Evolutionary conservation across 2,888 invertebrate genomes (phyloP).

Genomic region (Cantharis nigra): DNA sequence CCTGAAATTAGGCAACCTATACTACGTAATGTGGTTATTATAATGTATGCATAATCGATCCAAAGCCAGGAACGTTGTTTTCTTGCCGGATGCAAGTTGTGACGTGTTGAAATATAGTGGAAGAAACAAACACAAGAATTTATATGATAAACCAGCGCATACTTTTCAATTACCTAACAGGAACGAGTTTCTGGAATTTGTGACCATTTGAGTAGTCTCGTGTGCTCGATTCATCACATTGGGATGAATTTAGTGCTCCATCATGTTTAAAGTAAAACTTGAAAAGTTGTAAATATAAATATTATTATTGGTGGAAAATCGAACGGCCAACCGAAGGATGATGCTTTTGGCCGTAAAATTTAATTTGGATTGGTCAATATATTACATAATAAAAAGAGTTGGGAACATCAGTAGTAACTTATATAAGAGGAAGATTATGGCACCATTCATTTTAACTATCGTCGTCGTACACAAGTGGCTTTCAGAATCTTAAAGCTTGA

Average conservation of each 20-base stretch:
- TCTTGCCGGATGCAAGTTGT: neutral
- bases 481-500: conserved; percentile 2
- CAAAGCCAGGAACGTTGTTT: neutral
- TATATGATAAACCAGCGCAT: neutral
- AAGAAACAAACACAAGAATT: neutral
- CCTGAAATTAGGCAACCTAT: neutral
- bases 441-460: conserved; percentile 9
- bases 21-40: neutral
- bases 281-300: neutral
- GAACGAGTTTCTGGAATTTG: neutral
- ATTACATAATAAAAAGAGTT: neutral
- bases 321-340: neutral
- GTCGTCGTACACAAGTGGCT: conserved; percentile 1
- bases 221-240: neutral
- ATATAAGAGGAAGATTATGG: conserved; percentile 2
- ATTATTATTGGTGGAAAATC: neutral
- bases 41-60: neutral
- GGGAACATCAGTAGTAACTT: neutral
- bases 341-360: neutral
- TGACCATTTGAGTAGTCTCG: neutral
- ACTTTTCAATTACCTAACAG: neutral
- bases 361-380: neutral
- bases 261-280: too few species aligned
- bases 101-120: neutral
- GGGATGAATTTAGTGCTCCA: neutral